A percentile compares a stretch with the other conserved stretches of the same genome.
Conservation (phyloP, 1,140 invertebrate species). For the Pseudomyrmex flavicornis region DNA sequence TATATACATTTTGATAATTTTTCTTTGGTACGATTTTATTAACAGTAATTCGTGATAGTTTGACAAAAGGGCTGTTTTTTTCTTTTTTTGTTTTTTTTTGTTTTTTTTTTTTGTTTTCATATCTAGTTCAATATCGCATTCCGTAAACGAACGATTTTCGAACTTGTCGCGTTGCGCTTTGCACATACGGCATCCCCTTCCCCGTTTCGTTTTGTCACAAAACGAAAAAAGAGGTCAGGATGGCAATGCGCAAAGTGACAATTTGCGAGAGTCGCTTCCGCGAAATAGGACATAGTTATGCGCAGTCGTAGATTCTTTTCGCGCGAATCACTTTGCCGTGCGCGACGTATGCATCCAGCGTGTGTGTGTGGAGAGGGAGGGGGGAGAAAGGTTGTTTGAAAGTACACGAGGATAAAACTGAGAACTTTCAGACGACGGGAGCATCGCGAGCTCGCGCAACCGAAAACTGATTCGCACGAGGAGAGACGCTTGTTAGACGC, state of each 20-base stretch:
- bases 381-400: neutral
- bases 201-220: neutral
- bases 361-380: neutral
- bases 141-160: slow-evolving; percentile 29
- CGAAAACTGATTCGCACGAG: slow-evolving; percentile 30
- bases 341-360: neutral
- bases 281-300: slow-evolving; percentile 20
- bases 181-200: neutral
- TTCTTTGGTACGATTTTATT: slow-evolving; percentile 4
- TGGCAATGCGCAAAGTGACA: slow-evolving; percentile 13
- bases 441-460: neutral
- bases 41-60: neutral
- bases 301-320: slow-evolving; percentile 39
- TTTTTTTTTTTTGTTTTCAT: neutral
- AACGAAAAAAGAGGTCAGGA: slow-evolving; percentile 7
- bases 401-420: slow-evolving; percentile 13
- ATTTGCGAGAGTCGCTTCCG: slow-evolving; percentile 24
- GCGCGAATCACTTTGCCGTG: slow-evolving; percentile 25
- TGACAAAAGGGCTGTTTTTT: neutral
- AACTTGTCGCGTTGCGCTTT: slow-evolving; percentile 16
- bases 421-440: slow-evolving; percentile 41
- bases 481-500: slow-evolving; percentile 26
- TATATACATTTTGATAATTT: neutral
- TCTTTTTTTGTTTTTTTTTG: neutral
- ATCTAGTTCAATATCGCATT: slow-evolving; percentile 29